Conservation (phyloP, 2,888 invertebrate genomes). For the Mantis religiosa region DNA sequence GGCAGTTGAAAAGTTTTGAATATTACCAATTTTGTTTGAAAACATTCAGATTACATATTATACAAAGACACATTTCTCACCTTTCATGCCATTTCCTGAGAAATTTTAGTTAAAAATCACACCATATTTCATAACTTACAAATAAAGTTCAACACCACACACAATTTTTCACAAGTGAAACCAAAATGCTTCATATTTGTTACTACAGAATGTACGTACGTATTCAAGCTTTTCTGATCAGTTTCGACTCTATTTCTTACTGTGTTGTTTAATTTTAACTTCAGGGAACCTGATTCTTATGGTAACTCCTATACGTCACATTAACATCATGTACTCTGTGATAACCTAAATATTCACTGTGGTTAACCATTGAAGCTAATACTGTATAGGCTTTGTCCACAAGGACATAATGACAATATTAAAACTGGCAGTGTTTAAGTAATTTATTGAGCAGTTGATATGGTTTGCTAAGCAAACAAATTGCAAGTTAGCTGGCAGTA, state of each 20-base stretch:
- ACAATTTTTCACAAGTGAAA: not conserved
- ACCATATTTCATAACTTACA: not conserved
- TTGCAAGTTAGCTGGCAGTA: constrained; percentile 24
- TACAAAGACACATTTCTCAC: not conserved
- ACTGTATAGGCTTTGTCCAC: constrained; percentile 4
- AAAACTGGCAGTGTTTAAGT: constrained; percentile 5
- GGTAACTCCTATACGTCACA: not conserved
- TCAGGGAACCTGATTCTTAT: not conserved
- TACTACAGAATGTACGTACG: not conserved
- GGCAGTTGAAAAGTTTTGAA: too few species aligned
- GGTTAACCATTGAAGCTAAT: not conserved
- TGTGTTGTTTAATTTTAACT: not conserved
- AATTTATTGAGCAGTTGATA: constrained; percentile 17
- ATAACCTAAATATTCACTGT: too few species aligned
- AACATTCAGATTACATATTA: not conserved
- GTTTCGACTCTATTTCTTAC: too few species aligned
- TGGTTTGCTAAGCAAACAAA: not conserved
- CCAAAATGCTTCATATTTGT: not conserved
- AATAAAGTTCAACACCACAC: not conserved
- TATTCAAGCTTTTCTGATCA: too few species aligned
- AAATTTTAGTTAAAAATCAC: not conserved
- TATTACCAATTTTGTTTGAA: too few species aligned
- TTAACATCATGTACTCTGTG: too few species aligned
- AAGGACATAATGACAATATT: not conserved
- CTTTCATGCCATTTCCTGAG: not conserved